Evolutionary conservation across 2,888 invertebrate genomes (phyloP).

Genomic region (Drosophila neutralis): DNA sequence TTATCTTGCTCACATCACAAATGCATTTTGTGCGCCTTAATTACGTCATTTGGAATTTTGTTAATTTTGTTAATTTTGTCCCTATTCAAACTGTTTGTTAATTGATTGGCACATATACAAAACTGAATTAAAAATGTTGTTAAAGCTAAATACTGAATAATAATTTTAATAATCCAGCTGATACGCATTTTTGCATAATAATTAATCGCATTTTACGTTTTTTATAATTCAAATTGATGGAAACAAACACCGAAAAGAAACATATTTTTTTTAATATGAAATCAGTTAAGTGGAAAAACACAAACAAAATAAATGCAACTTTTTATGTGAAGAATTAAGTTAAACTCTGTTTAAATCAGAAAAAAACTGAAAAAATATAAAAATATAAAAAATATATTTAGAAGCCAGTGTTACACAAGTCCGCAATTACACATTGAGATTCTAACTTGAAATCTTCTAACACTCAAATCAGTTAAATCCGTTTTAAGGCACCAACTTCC

Average conservation of each 20-base stretch:
- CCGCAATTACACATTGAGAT: background rate
- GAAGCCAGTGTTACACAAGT: rapidly evolving
- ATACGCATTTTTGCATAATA: background rate
- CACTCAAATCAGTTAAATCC: background rate
- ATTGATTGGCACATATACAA: background rate
- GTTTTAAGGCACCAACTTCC: background rate
- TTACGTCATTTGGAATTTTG: background rate
- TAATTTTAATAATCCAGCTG: background rate
- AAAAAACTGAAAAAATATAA: background rate
- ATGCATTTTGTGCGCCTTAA: background rate
- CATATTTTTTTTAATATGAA: background rate
- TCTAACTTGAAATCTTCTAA: background rate
- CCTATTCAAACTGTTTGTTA: background rate
- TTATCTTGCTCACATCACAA: background rate
- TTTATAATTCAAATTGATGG: background rate
- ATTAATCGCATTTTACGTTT: background rate
- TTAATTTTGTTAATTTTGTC: background rate
- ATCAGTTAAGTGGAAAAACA: background rate
- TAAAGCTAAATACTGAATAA: background rate
- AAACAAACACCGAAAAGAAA: background rate
- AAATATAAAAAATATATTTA: background rate
- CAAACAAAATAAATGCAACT: background rate
- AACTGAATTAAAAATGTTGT: background rate
- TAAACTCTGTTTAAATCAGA: background rate
- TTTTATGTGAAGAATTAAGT: background rate